A percentile compares a stretch with the other conserved stretches of the same genome.
These are phyloP conservation scores for Loris lydekkerianus DNA, from an alignment of 2,797 vertebrate genomes.

Conservation along the genomic window DNA sequence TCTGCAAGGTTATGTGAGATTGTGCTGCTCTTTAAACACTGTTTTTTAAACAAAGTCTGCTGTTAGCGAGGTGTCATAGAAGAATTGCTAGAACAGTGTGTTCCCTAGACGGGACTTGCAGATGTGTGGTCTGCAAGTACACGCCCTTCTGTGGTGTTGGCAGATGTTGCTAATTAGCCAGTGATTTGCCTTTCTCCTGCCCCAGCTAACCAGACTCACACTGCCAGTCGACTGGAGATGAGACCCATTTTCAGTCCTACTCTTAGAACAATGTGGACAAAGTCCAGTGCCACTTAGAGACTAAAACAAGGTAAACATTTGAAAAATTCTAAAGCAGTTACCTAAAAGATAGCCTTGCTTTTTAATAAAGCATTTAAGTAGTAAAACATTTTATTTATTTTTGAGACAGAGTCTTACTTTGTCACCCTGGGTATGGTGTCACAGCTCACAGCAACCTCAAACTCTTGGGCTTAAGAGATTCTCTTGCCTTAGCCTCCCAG, in stretches of 20 bases:
- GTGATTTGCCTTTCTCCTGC: not conserved
- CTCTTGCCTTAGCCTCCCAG: too few relatives aligned
- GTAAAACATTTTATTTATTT: not conserved
- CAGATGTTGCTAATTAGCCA: not conserved
- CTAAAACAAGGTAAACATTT: not conserved
- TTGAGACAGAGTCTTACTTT: too few relatives aligned
- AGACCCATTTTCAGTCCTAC: not conserved
- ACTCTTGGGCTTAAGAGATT: too few relatives aligned
- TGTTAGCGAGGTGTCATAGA: not conserved
- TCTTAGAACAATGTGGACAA: not conserved
- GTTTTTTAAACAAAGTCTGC: not conserved
- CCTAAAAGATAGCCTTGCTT: not conserved
- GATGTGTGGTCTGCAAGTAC: too few relatives aligned
- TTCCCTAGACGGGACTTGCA: not conserved
- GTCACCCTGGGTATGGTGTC: too few relatives aligned
- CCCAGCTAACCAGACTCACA: not conserved
- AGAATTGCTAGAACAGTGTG: not conserved
- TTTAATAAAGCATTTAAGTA: conserved; percentile 23
- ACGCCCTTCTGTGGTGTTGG: too few relatives aligned
- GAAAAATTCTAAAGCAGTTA: not conserved
- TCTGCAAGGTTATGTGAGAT: accelerated
- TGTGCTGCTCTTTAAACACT: not conserved
- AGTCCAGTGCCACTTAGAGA: not conserved
- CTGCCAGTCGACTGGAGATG: not conserved
- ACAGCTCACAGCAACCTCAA: too few relatives aligned